phyloP scores from a whole-genome alignment of 1,140 invertebrate species.

The Nylanderia fulva region DNA sequence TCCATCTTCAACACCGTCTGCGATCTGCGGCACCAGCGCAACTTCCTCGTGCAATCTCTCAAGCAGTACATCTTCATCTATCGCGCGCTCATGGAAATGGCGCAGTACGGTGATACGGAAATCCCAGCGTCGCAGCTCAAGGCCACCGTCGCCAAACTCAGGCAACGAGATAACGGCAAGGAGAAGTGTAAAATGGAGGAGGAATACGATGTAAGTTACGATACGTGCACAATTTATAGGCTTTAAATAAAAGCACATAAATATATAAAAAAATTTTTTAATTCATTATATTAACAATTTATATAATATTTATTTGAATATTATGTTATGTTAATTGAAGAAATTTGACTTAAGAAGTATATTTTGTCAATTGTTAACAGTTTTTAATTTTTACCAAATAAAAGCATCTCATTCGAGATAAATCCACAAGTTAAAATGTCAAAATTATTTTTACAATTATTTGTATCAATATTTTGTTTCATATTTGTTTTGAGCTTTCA shows the following conservation, averaged over 20 bases:
- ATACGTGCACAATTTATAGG: no score
- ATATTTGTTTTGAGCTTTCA: slow-evolving; percentile 4
- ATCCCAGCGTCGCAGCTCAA: slow-evolving; percentile 91
- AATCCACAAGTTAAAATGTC: background rate
- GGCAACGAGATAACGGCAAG: slow-evolving; percentile 89
- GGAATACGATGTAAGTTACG: slow-evolving; percentile 92
- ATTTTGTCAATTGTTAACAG: background rate
- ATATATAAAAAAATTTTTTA: slow-evolving; percentile 40
- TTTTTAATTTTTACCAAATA: slow-evolving; percentile 39
- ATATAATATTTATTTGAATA: no score
- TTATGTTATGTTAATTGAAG: no score
- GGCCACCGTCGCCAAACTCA: slow-evolving; percentile 89
- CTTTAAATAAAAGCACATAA: background rate
- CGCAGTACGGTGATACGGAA: slow-evolving; percentile 97
- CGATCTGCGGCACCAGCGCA: slow-evolving; percentile 95
- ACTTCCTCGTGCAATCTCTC: slow-evolving; percentile 97
- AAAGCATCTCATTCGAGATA: background rate
- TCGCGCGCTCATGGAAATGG: slow-evolving; percentile 96
- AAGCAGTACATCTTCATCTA: slow-evolving; percentile 99
- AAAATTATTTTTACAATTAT: background rate
- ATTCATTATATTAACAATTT: background rate
- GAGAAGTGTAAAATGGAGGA: slow-evolving; percentile 91
- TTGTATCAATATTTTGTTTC: background rate
- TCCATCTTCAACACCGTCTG: slow-evolving; percentile 96
- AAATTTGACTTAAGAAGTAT: background rate